Conservation (phyloP, 2,113 vertebrate species). For the Pluvialis apricaria region DNA sequence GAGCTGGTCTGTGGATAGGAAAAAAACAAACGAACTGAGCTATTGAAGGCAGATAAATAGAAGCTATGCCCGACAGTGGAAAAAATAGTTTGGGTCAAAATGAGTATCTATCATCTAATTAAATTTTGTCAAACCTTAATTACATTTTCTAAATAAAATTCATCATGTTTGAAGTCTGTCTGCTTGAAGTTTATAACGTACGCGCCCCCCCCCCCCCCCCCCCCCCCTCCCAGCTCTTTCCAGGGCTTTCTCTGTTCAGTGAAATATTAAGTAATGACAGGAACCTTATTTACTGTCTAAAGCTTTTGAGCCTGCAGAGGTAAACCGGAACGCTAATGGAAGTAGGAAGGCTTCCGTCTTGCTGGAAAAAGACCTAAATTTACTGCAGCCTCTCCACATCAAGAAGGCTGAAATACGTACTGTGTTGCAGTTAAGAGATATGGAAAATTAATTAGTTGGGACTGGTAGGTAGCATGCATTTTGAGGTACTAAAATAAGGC, state of each 20-base stretch:
- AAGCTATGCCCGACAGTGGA: background rate
- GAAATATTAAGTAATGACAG: background rate
- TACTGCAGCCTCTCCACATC: background rate
- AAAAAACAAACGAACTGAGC: background rate
- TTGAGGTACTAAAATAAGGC: background rate
- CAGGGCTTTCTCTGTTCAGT: background rate
- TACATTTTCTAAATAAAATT: background rate
- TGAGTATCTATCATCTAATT: background rate
- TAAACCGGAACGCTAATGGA: background rate
- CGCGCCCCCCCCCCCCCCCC: accelerated
- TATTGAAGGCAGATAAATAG: background rate
- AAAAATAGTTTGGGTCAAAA: background rate
- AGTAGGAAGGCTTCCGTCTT: background rate
- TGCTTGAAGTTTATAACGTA: background rate
- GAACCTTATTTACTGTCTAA: background rate
- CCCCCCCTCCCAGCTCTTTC: background rate
- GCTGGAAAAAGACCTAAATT: background rate
- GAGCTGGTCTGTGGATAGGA: background rate
- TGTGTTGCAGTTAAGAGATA: background rate
- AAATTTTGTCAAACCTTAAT: background rate
- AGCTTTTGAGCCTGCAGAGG: background rate
- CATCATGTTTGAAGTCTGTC: background rate
- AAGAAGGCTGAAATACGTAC: background rate
- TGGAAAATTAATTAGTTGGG: background rate
- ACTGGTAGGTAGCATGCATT: background rate